A percentile compares a stretch with the other conserved stretches of the same genome.
phyloP scores from a whole-genome alignment of 2,888 invertebrate species.

The Mythimna lalbum region DNA sequence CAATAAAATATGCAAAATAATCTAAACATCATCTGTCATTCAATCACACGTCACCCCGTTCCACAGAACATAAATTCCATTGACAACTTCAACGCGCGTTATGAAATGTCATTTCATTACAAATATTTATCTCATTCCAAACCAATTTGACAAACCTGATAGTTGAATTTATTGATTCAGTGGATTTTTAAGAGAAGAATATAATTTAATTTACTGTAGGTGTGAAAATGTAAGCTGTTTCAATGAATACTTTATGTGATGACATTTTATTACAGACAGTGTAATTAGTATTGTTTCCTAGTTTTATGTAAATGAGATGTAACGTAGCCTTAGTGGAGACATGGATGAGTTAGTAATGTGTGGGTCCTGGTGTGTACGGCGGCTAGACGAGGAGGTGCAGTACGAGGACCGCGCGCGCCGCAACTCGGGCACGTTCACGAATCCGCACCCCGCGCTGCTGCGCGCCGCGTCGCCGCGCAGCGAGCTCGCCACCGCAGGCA shows the following conservation, averaged over 20 bases:
- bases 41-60: too few species aligned
- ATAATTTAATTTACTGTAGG: neutral
- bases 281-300: neutral
- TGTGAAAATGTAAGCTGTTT: neutral
- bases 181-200: neutral
- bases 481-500: slow-evolving; percentile 89
- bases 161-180: neutral
- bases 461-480: slow-evolving; percentile 82
- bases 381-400: slow-evolving; percentile 74
- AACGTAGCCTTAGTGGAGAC: neutral
- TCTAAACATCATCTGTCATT: too few species aligned
- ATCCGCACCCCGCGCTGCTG: slow-evolving; percentile 85
- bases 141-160: too few species aligned
- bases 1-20: too few species aligned
- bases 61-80: too few species aligned
- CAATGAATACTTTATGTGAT: neutral
- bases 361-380: slow-evolving; percentile 16
- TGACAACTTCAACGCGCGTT: too few species aligned
- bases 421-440: slow-evolving; percentile 87
- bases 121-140: too few species aligned
- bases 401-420: slow-evolving; percentile 82
- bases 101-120: too few species aligned
- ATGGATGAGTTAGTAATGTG: neutral
- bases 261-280: neutral
- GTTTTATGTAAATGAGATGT: neutral